Conservation (phyloP, 2,113 vertebrate species). For the Callocephalon fimbriatum region DNA sequence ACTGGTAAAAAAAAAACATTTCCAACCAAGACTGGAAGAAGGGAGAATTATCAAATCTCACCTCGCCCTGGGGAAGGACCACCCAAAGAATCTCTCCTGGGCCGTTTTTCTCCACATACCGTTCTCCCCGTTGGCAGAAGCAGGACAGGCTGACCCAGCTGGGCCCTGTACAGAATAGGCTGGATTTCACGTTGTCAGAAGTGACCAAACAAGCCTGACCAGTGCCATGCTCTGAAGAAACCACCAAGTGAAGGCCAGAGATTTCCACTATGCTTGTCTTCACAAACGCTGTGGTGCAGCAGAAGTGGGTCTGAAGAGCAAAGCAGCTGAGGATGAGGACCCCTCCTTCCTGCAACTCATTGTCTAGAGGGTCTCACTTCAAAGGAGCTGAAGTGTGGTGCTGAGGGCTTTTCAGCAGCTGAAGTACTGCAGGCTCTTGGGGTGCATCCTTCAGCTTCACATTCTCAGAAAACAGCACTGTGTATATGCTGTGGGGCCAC, state of each 20-base stretch:
- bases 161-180: not conserved
- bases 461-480: not conserved
- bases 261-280: not conserved
- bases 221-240: not conserved
- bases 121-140: fast-evolving
- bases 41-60: not conserved
- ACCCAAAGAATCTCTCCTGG: not conserved
- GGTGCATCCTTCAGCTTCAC: not conserved
- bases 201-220: constrained; percentile 31
- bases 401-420: fast-evolving
- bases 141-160: not conserved
- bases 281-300: not conserved
- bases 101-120: fast-evolving
- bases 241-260: not conserved
- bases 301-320: not conserved
- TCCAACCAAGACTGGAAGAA: not conserved
- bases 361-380: not conserved
- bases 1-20: not conserved
- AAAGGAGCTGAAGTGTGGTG: not conserved
- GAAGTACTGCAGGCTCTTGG: not conserved
- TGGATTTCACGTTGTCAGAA: not conserved
- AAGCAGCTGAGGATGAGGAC: not conserved
- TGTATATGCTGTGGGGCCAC: not conserved
- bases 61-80: not conserved
- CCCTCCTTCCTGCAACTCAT: fast-evolving